Conservation (phyloP, 2,113 vertebrate species). For the Alligator sinensis region DNA sequence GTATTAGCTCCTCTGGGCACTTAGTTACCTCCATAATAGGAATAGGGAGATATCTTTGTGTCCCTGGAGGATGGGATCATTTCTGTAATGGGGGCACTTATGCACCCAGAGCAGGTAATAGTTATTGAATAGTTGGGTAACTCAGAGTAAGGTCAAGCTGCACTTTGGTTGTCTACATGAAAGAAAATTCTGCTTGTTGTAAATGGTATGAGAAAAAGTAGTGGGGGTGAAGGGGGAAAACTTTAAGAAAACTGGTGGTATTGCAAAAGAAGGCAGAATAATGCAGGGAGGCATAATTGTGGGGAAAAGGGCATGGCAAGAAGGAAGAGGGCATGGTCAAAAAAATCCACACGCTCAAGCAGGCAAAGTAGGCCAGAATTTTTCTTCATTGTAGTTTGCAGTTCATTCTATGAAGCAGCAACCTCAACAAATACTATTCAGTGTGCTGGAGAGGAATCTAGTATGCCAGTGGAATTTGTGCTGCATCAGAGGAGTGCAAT, state of each 20-base stretch:
- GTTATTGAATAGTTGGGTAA: too few species aligned
- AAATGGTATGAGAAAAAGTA: not conserved
- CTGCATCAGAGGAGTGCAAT: not conserved
- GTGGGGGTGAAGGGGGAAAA: too few species aligned
- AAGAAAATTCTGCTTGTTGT: too few species aligned
- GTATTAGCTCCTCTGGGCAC: too few species aligned
- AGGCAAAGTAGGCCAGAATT: not conserved
- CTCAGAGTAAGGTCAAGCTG: too few species aligned
- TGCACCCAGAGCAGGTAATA: too few species aligned
- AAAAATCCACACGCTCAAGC: fast-evolving
- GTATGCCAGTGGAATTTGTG: not conserved
- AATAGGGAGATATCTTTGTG: too few species aligned
- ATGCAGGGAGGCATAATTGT: not conserved
- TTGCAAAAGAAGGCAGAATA: not conserved
- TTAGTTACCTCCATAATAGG: too few species aligned
- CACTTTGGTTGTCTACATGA: too few species aligned
- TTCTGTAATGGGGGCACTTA: too few species aligned
- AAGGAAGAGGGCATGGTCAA: not conserved
- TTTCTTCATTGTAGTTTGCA: not conserved
- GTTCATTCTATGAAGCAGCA: not conserved
- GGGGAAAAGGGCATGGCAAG: not conserved
- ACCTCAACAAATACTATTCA: not conserved
- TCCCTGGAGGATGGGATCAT: too few species aligned
- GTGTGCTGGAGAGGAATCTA: too few species aligned
- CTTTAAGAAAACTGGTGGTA: not conserved